Evolutionary conservation across 2,888 invertebrate genomes (phyloP).

Genomic region (Himalopsyche kuldschensis): DNA sequence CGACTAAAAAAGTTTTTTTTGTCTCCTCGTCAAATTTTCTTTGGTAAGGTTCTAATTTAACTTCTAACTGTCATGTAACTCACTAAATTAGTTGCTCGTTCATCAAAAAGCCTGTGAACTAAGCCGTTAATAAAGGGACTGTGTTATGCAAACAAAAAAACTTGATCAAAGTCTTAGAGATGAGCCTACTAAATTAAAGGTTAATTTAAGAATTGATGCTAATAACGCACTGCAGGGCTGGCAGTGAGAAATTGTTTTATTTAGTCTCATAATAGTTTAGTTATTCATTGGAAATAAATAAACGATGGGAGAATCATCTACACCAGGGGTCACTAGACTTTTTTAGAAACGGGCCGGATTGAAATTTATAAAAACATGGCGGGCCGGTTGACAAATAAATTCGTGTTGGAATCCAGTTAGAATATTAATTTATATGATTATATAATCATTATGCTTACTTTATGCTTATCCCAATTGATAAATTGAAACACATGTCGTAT

Average conservation of each 20-base stretch:
- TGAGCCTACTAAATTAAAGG: neutral
- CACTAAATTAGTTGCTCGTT: neutral
- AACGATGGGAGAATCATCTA: too few species aligned
- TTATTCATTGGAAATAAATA: too few species aligned
- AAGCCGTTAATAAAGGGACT: neutral
- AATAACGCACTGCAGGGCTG: neutral
- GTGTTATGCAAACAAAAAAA: conserved; percentile 1
- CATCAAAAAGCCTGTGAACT: neutral
- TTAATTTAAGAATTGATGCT: neutral
- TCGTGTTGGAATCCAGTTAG: too few species aligned
- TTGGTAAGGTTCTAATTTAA: neutral
- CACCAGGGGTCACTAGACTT: too few species aligned
- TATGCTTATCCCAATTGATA: too few species aligned
- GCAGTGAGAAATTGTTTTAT: neutral
- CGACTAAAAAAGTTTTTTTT: neutral
- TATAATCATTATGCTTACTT: too few species aligned
- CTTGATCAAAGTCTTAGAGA: neutral
- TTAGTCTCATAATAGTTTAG: too few species aligned
- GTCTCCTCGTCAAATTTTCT: neutral
- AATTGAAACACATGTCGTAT: too few species aligned
- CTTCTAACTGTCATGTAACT: neutral
- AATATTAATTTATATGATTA: too few species aligned
- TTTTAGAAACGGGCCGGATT: too few species aligned
- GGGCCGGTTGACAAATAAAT: too few species aligned
- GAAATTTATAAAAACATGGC: too few species aligned